Evolutionary conservation across 2,888 invertebrate genomes (phyloP).

Genomic region (Dolomedes plantarius): DNA sequence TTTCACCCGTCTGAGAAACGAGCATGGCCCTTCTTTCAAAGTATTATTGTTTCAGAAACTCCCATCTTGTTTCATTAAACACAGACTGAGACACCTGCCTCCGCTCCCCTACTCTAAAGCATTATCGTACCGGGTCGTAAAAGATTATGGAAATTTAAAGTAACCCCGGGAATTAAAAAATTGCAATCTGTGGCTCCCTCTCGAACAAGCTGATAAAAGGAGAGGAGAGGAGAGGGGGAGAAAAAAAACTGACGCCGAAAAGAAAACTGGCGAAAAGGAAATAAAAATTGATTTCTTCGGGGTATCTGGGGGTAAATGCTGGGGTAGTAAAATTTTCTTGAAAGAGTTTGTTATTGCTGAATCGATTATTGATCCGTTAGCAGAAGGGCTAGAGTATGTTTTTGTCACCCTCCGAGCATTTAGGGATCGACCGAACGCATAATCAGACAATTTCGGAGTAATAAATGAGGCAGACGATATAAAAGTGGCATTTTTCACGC

Average conservation of each 20-base stretch:
- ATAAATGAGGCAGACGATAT: too few species aligned
- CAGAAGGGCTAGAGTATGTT: not conserved
- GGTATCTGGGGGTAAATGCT: not conserved
- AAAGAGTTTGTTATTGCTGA: slow-evolving; percentile 1
- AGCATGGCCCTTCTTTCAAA: too few species aligned
- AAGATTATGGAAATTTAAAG: not conserved
- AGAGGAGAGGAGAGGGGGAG: not conserved
- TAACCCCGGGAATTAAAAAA: not conserved
- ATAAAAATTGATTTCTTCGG: slow-evolving; percentile 9
- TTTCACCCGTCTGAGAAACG: too few species aligned
- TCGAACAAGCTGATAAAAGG: not conserved
- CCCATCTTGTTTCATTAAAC: too few species aligned
- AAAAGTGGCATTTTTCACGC: too few species aligned
- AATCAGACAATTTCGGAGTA: not conserved
- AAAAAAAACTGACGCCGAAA: not conserved
- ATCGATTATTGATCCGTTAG: not conserved
- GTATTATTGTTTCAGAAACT: too few species aligned
- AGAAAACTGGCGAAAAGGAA: not conserved
- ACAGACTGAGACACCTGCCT: too few species aligned
- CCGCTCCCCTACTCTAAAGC: too few species aligned
- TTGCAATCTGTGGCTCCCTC: not conserved
- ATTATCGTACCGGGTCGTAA: too few species aligned
- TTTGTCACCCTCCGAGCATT: too few species aligned
- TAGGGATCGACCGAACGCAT: not conserved
- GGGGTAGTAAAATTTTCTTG: not conserved